Percentiles rank a stretch among this genome's conserved stretches.
These are phyloP conservation scores for Lasioglossum figueresi DNA, from an alignment of 2,888 invertebrate genomes.

Conservation along the genomic window DNA sequence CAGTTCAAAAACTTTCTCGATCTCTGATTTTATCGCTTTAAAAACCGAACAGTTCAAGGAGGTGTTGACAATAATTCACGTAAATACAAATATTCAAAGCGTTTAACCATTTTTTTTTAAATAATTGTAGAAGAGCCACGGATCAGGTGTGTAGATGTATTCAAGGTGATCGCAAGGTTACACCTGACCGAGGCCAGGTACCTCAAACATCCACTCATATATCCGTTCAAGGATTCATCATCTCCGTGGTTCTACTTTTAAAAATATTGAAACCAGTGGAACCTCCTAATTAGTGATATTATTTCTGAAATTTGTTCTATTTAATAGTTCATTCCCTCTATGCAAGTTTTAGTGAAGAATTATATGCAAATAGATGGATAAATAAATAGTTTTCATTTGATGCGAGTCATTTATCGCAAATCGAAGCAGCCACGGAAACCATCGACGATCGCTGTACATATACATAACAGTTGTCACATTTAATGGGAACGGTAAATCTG, in stretches of 20 bases:
- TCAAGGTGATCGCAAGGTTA: slow-evolving; percentile 77
- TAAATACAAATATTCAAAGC: background rate
- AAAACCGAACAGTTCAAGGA: background rate
- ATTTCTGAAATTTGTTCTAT: background rate
- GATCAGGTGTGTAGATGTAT: slow-evolving; percentile 79
- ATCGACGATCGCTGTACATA: background rate
- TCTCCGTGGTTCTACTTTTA: slow-evolving; percentile 65
- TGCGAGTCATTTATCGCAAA: background rate
- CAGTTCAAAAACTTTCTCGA: too few relatives aligned
- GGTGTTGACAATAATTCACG: background rate
- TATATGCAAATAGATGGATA: background rate
- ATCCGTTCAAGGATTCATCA: slow-evolving; percentile 81
- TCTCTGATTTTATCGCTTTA: too few relatives aligned
- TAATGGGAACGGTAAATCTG: slow-evolving; percentile 5
- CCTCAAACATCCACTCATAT: slow-evolving; percentile 78
- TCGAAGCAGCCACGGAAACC: background rate
- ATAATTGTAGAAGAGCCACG: slow-evolving; percentile 37
- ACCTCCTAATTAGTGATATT: background rate
- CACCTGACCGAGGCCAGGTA: slow-evolving; percentile 68
- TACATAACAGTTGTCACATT: background rate
- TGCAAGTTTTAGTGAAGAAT: too few relatives aligned
- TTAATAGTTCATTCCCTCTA: background rate
- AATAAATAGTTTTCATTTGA: background rate
- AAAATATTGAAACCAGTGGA: background rate
- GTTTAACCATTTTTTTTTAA: too few relatives aligned